Evolutionary conservation across 2,888 invertebrate species (phyloP).

Genomic region (Pyrgus malvae): DNA sequence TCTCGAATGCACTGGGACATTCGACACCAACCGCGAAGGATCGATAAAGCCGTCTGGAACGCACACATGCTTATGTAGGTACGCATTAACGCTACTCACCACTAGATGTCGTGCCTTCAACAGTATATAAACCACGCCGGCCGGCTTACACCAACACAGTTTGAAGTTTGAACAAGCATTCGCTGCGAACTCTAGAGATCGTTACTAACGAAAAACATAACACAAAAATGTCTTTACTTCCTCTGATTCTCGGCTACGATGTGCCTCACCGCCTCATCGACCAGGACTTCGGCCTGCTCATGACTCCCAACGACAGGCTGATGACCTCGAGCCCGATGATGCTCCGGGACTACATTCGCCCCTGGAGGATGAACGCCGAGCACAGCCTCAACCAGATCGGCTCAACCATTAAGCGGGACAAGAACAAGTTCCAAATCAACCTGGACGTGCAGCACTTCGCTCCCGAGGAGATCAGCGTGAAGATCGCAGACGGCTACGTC

Average conservation of each 20-base stretch:
- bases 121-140: conserved; percentile 48
- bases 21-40: conserved; percentile 19
- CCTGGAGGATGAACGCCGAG: conserved; percentile 57
- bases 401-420: conserved; percentile 70
- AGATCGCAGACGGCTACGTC: conserved; percentile 84
- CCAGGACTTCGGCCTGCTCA: conserved; percentile 68
- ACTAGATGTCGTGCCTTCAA: conserved; percentile 44
- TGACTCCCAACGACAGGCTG: conserved; percentile 66
- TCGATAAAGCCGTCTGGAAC: conserved; percentile 17
- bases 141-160: conserved; percentile 38
- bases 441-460: conserved; percentile 88
- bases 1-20: conserved; percentile 4
- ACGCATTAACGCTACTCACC: conserved; percentile 33
- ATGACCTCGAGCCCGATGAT: conserved; percentile 49
- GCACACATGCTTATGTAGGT: not conserved
- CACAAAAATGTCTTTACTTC: conserved; percentile 49
- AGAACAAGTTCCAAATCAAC: conserved; percentile 83
- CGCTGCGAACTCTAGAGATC: conserved; percentile 21
- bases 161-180: conserved; percentile 33
- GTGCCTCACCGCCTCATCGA: conserved; percentile 56
- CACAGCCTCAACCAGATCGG: conserved; percentile 65
- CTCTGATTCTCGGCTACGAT: conserved; percentile 46
- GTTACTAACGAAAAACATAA: not conserved
- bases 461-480: conserved; percentile 88
- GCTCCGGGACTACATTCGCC: conserved; percentile 54